Evolutionary conservation across 2,888 invertebrate genomes (phyloP), one percentile per base, ranked within the genome.

Genomic region (Drosophila koepferae): DNA sequence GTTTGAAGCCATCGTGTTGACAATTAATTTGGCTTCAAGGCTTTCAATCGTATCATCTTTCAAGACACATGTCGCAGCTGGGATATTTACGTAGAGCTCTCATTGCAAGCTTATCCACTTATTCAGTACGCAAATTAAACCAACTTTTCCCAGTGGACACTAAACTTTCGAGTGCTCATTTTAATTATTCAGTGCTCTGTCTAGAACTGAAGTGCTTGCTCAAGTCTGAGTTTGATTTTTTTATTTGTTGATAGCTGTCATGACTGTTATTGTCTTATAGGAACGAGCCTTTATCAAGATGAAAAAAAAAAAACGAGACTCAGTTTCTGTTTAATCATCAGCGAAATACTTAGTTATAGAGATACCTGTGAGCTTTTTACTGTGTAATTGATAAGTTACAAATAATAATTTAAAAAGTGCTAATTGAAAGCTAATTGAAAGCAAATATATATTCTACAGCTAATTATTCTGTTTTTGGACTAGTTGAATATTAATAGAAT

Each of bases 21-120:
- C 84, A 88, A 84, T 84, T 84, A 88, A 84, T 84, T 88, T 86
- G 86, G 84, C 81, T 75, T 72, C 78, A 70, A 70, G 73, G 72
- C 69, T 81, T 72, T 74, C 79, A 74, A 72, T 76, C 83, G 83
- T 84, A 77, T 81, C 81, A 73, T 62, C 65, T 75, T 75, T 65
- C 79, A 74, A 71, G 82, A 75, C 77, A 65, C 73, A 56, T 79
- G 64, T 41, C 63, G 54, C 49, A 72, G 23, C 55, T 12, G 46
- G 12, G 46, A 77, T 61, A 80, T 86, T 68, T 59, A 77, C 81
- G 69, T 72, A 63, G 58, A 55, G 55, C 55, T 18, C 53, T 43
- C 36, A 44, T 63, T 65, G 49, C 34, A 4, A 18, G 44, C 34
- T 12, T 36, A 56, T 20, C 40, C 23, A 48, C n/a, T 3, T 8